These are phyloP conservation scores for Gephyroberyx darwinii DNA, from an alignment of 2,797 vertebrate species.

Conservation along the genomic window DNA sequence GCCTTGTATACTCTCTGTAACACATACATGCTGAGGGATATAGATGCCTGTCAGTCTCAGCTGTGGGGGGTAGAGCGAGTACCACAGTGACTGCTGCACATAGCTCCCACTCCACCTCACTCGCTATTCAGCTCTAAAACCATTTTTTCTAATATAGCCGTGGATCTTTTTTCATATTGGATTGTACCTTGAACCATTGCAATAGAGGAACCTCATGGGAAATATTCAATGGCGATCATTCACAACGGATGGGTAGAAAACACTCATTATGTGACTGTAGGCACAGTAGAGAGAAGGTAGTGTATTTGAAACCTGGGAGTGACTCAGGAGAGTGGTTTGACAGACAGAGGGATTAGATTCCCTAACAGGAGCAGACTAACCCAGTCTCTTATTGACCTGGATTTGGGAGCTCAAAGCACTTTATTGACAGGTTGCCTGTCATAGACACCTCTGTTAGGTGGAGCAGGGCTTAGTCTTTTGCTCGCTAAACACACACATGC, in stretches of 20 bases:
- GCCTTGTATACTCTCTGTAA: conserved; percentile 33
- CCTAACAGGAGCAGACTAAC: conserved; percentile 55
- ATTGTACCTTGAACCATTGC: background rate
- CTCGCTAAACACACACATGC: conserved; percentile 36
- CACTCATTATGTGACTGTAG: conserved; percentile 18
- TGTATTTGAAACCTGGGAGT: conserved; percentile 9
- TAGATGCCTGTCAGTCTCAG: conserved; percentile 52
- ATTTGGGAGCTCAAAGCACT: conserved; percentile 62
- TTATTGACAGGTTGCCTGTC: conserved; percentile 64
- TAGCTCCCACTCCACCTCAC: conserved; percentile 15
- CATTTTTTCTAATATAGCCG: conserved; percentile 8
- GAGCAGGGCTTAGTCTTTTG: conserved; percentile 43
- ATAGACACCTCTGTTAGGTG: conserved; percentile 44
- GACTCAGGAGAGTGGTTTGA: conserved; percentile 53
- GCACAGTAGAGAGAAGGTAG: background rate
- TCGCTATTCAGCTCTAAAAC: conserved; percentile 3
- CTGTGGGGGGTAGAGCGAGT: conserved; percentile 44
- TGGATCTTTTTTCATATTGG: background rate
- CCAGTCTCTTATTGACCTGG: conserved; percentile 66
- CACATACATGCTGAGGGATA: conserved; percentile 40
- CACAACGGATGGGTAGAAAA: conserved; percentile 10
- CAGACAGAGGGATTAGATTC: conserved; percentile 62
- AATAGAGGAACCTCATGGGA: background rate
- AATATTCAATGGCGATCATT: conserved; percentile 10
- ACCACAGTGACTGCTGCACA: conserved; percentile 22